phyloP scores from a whole-genome alignment of 2,888 invertebrate genomes.

The Stenichneumon culpator region DNA sequence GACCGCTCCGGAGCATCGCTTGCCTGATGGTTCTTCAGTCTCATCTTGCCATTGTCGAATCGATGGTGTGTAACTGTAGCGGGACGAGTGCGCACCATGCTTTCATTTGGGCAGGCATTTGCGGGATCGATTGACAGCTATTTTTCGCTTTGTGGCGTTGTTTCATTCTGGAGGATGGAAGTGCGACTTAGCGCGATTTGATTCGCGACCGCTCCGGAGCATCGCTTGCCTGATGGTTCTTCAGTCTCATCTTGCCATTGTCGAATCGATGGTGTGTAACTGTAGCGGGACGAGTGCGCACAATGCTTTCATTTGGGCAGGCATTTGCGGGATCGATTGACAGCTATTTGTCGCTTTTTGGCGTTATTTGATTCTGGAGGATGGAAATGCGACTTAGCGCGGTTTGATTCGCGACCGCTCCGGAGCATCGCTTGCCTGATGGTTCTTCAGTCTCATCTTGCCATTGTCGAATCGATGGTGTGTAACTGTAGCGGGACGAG shows the following conservation, averaged over 20 bases:
- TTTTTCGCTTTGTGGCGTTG: no score
- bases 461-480: no score
- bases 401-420: not conserved
- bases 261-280: not conserved
- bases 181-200: not conserved
- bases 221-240: not conserved
- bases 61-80: no score
- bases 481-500: no score
- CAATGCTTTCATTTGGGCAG: not conserved
- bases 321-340: slow-evolving; percentile 8
- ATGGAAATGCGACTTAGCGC: not conserved
- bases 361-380: not conserved
- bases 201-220: not conserved
- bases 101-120: no score
- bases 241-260: no score
- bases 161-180: no score
- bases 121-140: no score
- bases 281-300: not conserved
- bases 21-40: not conserved
- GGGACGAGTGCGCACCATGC: no score
- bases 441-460: not conserved
- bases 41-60: no score
- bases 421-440: not conserved
- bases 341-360: not conserved
- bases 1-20: not conserved